Conservation (phyloP, 2,797 vertebrate genomes). For the Sebastiscus albofasciatus region DNA sequence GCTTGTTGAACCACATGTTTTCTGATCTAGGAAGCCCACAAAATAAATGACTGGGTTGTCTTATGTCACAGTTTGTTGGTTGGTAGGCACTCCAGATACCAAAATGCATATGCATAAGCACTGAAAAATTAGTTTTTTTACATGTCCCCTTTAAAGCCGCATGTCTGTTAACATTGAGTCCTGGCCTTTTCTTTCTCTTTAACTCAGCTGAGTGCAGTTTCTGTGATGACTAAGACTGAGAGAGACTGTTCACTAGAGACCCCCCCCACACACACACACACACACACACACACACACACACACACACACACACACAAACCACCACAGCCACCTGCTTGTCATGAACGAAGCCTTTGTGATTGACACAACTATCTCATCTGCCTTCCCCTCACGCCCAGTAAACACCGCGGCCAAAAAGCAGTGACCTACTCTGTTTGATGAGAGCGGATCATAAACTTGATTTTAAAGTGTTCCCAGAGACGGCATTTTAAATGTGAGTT, state of each 20-base stretch:
- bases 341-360: conserved; percentile 82
- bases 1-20: too few species aligned
- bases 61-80: not conserved
- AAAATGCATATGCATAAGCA: not conserved
- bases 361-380: conserved; percentile 72
- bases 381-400: conserved; percentile 70
- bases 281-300: conserved; percentile 37
- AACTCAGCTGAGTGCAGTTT: conserved; percentile 61
- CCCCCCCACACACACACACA: conserved; percentile 37
- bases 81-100: not conserved
- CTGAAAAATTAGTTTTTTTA: not conserved
- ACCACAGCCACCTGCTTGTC: conserved; percentile 77
- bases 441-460: conserved; percentile 60
- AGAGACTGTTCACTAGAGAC: conserved; percentile 70
- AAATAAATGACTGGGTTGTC: not conserved
- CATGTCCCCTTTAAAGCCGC: conserved; percentile 21
- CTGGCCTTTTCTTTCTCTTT: conserved; percentile 33
- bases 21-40: not conserved
- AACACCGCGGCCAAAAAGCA: conserved; percentile 58
- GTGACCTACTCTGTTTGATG: conserved; percentile 63
- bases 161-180: conserved; percentile 18
- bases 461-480: conserved; percentile 43
- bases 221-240: conserved; percentile 73
- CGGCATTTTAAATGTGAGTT: conserved; percentile 34
- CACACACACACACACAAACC: conserved; percentile 32